Conservation (phyloP, 1,140 invertebrate species). For the Argopecten irradians region DNA sequence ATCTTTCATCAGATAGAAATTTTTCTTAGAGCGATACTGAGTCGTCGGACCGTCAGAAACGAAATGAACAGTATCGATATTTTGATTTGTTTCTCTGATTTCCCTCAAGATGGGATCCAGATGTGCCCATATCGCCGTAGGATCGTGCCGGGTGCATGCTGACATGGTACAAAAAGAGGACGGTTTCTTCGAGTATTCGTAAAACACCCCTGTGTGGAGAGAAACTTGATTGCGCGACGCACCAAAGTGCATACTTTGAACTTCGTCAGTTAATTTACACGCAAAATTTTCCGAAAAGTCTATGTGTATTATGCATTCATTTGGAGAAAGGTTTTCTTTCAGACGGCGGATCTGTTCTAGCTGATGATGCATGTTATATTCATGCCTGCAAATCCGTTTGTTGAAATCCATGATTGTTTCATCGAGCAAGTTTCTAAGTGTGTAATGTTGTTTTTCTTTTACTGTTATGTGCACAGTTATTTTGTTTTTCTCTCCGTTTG, state of each 20-base stretch:
- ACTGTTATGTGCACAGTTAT: constrained; percentile 35
- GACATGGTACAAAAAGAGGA: constrained; percentile 48
- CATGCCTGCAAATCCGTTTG: constrained; percentile 29
- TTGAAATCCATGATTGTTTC: not conserved
- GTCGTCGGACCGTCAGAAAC: constrained; percentile 52
- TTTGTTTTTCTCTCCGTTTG: constrained; percentile 9
- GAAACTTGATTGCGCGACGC: not conserved
- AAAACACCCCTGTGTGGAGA: not conserved
- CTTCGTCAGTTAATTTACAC: not conserved
- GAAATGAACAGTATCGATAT: constrained; percentile 58
- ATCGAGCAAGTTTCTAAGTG: not conserved
- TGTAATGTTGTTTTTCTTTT: constrained; percentile 21
- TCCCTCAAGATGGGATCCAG: constrained; percentile 50
- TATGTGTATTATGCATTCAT: constrained; percentile 45
- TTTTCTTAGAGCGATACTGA: constrained; percentile 55
- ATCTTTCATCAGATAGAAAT: constrained; percentile 32
- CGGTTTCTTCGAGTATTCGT: not conserved
- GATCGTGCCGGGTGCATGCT: constrained; percentile 43
- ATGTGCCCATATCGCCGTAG: constrained; percentile 53
- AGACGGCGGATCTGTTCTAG: constrained; percentile 20
- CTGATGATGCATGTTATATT: constrained; percentile 41
- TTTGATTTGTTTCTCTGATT: constrained; percentile 37
- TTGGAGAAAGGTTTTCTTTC: constrained; percentile 33
- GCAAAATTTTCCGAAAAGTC: not conserved
- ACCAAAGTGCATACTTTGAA: not conserved